Base-by-base conservation (phyloP, 2,113 vertebrate species). In the Origma solitaria region DNA sequence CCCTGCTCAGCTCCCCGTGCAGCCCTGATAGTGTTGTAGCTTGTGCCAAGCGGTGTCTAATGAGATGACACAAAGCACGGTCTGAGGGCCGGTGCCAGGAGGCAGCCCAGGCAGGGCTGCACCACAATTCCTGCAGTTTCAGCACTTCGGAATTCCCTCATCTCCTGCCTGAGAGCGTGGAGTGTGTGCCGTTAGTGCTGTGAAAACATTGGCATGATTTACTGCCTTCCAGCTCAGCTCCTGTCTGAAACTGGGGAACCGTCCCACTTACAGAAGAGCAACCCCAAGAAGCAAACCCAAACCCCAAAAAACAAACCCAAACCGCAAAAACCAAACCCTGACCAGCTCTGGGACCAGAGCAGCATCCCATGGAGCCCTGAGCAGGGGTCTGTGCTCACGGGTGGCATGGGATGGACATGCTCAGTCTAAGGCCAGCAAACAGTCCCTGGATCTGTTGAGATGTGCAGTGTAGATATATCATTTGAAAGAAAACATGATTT, bases 401-500 rank as follows among this genome's bases (percentile, higher is more conserved):
- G 1, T 18, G 22, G 0, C 2, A 1, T 18, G 82, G 64, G 47
- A 1, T 21, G 58, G 28, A 11, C 1, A 0, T 56, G 42, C 27
- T 71, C 7, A 18, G 12, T 7, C 20, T 9, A 4, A 23, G 38
- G 40, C 18, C 20, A 15, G 16, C 3, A 17, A 25, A 0, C 31
- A 24, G 9, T 27, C 35, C 38, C 15, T 37, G 47, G 53, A 13
- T 38, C 57, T 35, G 31, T 2, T 72, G 30, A 7, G 21, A 20
- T 44, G 64, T 73, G 10, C 38, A 16, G 31, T 35, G 4, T 2
- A 30, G 15, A 2, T 45, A 6, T 1, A 11, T 11, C 33, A 42
- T 31, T 25, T 56, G 45, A 37, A 50, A 9, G 23, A 10, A 53
- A 57, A 17, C 7, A 22, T 17, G 4, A 33, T 5, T 3, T 17